Evolutionary conservation across 2,797 vertebrate species (phyloP), one percentile per base, ranked within the genome.

Genomic region (Chromis chromis): DNA sequence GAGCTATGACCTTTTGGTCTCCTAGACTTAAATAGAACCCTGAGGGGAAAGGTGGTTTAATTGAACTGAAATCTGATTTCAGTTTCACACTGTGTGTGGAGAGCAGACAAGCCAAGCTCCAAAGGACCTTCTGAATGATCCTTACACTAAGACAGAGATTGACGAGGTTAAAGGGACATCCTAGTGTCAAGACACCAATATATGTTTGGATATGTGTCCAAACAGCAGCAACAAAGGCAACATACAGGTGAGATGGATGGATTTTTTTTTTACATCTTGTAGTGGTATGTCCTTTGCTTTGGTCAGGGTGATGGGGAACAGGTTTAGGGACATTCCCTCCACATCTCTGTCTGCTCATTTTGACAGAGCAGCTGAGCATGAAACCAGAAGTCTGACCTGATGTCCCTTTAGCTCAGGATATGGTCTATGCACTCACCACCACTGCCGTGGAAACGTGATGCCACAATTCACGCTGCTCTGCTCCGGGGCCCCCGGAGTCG

Each of bases 1-100:
- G 88, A 85, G 59, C 58, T 7, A 17, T 81, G 81, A 93, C 89
- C 91, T 90, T 88, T 86, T 80, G 85, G 78, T 86, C 82, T 61
- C n/a, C 31, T 60, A 40, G 75, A 86, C 82, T 85, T 78, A 81
- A 91, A 91, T 85, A 86, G 81, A 88, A 57, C 48, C 85, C 64
- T 28, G 63, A 63, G 64, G 70, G 66, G 27, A 59, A 81, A 83
- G 76, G 82, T 81, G 79, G 48, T 84, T 86, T 87, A 86, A 91
- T 86, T 89, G 65, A 66, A 67, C 17, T 24, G 61, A 78, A 86
- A 90, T 86, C 50, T 55, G 70, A 90, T 90, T 89, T 85, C 22
- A 79, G 79, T 87, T 81, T 79, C 66, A 83, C 60, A 70, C 56
- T 1, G 12, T 63, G 39, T 27, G 33, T 24, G 58, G 27, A 72